A percentile compares a stretch with the other conserved stretches of the same genome.
Evolutionary conservation across 2,797 vertebrate species (phyloP).

Genomic region (Lagocephalus sceleratus): DNA sequence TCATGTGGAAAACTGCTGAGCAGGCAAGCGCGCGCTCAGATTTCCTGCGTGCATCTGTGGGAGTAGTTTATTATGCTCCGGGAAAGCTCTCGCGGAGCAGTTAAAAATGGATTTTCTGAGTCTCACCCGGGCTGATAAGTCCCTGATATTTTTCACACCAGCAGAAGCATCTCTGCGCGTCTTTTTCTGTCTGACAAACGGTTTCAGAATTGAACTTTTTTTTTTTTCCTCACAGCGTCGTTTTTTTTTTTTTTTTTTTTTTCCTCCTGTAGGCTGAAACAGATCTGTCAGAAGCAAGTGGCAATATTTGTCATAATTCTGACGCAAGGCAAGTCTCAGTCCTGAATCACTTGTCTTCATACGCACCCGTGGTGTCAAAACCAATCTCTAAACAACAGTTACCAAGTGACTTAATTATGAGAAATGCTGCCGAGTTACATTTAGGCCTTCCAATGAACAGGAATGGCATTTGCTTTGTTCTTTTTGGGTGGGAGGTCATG

Average conservation of each 20-base stretch:
- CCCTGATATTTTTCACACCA: constrained; percentile 55
- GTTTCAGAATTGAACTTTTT: constrained; percentile 39
- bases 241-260: constrained; percentile 25
- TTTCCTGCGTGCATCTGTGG: constrained; percentile 41
- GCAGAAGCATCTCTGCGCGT: constrained; percentile 45
- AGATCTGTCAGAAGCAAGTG: too few species aligned
- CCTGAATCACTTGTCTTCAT: too few species aligned
- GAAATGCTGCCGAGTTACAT: too few species aligned
- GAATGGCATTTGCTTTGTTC: too few species aligned
- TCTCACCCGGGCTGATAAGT: constrained; percentile 48
- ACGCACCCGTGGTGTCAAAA: too few species aligned
- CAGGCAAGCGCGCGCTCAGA: constrained; percentile 44
- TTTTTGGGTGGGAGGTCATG: too few species aligned
- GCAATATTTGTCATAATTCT: too few species aligned
- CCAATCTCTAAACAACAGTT: too few species aligned
- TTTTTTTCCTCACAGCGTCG: constrained; percentile 24
- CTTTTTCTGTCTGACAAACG: constrained; percentile 39
- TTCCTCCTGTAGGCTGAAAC: background rate
- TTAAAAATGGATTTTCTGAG: constrained; percentile 67
- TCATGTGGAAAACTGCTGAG: constrained; percentile 63
- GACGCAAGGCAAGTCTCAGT: too few species aligned
- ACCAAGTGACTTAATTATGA: too few species aligned
- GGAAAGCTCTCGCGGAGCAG: constrained; percentile 52
- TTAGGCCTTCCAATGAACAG: too few species aligned
- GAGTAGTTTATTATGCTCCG: constrained; percentile 58